Percentiles rank a stretch among this genome's conserved stretches.
These are phyloP conservation scores for Uloborus diversus DNA, from an alignment of 1,140 invertebrate species.

Conservation along the genomic window DNA sequence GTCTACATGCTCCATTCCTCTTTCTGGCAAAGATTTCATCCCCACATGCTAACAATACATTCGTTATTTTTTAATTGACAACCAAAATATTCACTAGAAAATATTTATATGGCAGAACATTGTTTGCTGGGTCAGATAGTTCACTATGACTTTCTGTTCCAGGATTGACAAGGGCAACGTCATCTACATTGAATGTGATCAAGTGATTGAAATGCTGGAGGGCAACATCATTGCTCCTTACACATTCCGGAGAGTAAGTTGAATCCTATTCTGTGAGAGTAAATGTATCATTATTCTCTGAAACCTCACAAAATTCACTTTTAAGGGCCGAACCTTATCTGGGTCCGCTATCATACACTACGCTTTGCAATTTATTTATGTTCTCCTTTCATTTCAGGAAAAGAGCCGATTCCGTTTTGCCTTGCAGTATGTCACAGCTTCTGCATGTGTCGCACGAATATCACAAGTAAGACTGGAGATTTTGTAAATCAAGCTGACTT, in stretches of 20 bases:
- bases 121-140: too few species aligned
- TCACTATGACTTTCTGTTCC: too few species aligned
- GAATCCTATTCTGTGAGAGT: background rate
- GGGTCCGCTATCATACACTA: background rate
- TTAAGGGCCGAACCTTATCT: too few species aligned
- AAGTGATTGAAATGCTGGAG: conserved; percentile 74
- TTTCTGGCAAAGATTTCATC: too few species aligned
- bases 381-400: conserved; percentile 60
- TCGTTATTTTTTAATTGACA: too few species aligned
- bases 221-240: conserved; percentile 84
- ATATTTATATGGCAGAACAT: too few species aligned
- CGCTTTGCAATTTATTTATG: background rate
- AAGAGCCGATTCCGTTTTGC: conserved; percentile 74
- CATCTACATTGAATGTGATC: conserved; percentile 65
- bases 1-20: too few species aligned
- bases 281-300: too few species aligned
- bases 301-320: too few species aligned
- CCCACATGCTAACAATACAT: too few species aligned
- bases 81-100: too few species aligned
- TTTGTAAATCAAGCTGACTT: too few species aligned
- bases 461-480: conserved; percentile 69
- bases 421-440: conserved; percentile 80
- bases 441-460: conserved; percentile 79
- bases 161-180: conserved; percentile 66
- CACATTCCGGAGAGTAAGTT: conserved; percentile 74